These are phyloP conservation scores for Hydrophis major DNA, from an alignment of 2,797 vertebrate genomes.

Conservation along the genomic window DNA sequence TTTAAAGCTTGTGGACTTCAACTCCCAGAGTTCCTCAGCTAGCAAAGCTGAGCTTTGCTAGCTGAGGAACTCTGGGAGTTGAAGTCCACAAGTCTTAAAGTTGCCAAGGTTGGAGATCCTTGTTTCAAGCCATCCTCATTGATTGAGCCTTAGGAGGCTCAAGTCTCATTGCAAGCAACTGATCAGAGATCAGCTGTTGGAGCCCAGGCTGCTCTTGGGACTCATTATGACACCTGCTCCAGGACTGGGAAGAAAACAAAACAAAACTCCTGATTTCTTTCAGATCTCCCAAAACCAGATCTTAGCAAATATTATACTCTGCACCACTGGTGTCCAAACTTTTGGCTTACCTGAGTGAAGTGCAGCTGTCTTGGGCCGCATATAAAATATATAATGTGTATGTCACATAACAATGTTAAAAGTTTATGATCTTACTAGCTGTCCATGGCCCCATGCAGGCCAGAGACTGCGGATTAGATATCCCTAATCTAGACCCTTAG, in stretches of 20 bases:
- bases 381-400: background rate
- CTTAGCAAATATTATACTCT: background rate
- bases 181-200: background rate
- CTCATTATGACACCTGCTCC: background rate
- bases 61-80: too few species aligned
- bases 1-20: too few species aligned
- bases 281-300: background rate
- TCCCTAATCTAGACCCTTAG: background rate
- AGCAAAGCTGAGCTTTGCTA: too few species aligned
- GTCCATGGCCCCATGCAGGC: background rate
- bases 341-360: background rate
- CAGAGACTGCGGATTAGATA: background rate
- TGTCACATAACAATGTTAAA: background rate
- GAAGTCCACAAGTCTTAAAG: too few species aligned
- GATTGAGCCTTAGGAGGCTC: constrained; percentile 22
- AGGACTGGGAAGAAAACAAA: background rate
- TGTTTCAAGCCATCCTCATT: constrained; percentile 41
- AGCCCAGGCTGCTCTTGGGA: background rate
- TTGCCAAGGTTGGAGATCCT: too few species aligned
- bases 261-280: background rate
- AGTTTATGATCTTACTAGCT: background rate
- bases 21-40: too few species aligned
- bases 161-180: background rate
- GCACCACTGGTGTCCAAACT: background rate
- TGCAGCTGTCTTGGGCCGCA: background rate